Percentiles rank a stretch among this genome's conserved stretches.
phyloP scores from a whole-genome alignment of 1,140 invertebrate genomes.

The Drosophila sulfurigaster region DNA sequence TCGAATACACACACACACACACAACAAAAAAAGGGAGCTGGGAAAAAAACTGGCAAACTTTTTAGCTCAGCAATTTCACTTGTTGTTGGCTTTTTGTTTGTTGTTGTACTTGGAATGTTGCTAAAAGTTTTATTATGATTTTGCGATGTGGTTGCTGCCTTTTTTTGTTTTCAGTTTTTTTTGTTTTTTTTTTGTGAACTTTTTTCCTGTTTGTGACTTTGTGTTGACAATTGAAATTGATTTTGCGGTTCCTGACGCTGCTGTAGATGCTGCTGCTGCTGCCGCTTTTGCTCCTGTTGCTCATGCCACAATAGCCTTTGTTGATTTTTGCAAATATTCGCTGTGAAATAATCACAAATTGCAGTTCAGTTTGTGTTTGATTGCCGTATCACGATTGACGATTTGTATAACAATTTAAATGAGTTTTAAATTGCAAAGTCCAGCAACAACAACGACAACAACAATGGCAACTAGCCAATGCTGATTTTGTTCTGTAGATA shows the following conservation, averaged over 20 bases:
- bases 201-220: constrained; percentile 74
- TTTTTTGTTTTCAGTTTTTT: constrained; percentile 26
- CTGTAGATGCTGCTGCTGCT: neutral
- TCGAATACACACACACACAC: constrained; percentile 33
- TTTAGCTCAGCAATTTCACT: constrained; percentile 53
- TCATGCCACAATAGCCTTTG: constrained; percentile 60
- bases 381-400: constrained; percentile 27
- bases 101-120: constrained; percentile 62
- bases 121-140: constrained; percentile 81
- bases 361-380: constrained; percentile 32
- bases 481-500: constrained; percentile 22
- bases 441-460: neutral
- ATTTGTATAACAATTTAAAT: constrained; percentile 59
- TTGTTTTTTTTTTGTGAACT: constrained; percentile 46
- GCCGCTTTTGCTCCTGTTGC: constrained; percentile 9
- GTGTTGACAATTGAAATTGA: constrained; percentile 83
- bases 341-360: constrained; percentile 69
- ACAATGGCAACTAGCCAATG: constrained; percentile 39
- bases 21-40: constrained; percentile 14
- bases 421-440: constrained; percentile 59
- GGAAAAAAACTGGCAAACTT: constrained; percentile 58
- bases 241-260: constrained; percentile 66
- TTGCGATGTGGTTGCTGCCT: constrained; percentile 44
- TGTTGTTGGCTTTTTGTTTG: constrained; percentile 17
- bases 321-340: constrained; percentile 65